Evolutionary conservation across 1,140 invertebrate genomes (phyloP).

Genomic region (Caenorhabditis brenneri): DNA sequence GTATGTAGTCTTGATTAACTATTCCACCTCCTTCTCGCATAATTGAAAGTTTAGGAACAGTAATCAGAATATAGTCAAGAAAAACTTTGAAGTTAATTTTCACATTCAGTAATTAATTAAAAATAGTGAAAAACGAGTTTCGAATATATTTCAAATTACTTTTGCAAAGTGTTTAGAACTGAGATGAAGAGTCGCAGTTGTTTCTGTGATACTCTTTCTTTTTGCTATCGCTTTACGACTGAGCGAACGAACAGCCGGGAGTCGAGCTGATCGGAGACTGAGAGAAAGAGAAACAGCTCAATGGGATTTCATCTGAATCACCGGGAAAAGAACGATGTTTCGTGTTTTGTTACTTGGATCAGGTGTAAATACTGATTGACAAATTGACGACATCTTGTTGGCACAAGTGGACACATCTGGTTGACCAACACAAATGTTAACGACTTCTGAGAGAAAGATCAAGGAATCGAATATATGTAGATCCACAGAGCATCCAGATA

Average conservation of each 20-base stretch:
- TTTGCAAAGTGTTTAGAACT: conserved; percentile 1
- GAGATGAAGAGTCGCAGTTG: conserved; percentile 13
- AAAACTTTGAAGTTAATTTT: background rate
- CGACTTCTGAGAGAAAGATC: background rate
- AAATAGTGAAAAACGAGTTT: background rate
- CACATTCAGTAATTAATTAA: background rate
- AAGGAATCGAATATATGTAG: background rate
- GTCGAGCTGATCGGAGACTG: background rate
- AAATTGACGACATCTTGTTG: conserved; percentile 30
- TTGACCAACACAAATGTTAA: background rate
- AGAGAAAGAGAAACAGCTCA: background rate
- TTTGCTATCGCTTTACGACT: conserved; percentile 15
- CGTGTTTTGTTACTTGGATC: background rate
- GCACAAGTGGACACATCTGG: conserved; percentile 22
- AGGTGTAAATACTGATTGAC: background rate
- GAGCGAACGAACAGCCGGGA: conserved; percentile 14
- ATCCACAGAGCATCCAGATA: too few relatives aligned
- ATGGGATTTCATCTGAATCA: background rate
- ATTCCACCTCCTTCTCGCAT: conserved; percentile 22
- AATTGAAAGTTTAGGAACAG: background rate
- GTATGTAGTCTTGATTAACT: background rate
- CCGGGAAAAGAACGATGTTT: background rate
- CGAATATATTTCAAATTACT: background rate
- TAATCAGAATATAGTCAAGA: background rate
- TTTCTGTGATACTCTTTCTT: conserved; percentile 34